Base-by-base conservation (phyloP, 2,888 invertebrate genomes). In the Netelia melanura region DNA sequence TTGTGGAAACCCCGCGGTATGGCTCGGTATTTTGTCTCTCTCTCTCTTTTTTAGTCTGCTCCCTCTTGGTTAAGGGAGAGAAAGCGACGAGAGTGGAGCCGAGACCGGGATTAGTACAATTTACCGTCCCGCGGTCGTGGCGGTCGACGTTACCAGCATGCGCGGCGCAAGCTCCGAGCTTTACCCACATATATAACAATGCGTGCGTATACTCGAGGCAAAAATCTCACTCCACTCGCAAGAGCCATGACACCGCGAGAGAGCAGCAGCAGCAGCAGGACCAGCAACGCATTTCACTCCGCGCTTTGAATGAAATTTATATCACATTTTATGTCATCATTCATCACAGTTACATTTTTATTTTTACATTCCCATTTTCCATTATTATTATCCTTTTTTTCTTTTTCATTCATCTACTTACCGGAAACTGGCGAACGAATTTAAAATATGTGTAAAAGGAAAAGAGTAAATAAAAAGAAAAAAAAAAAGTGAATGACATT, bases 81-180 rank as follows among this genome's bases (percentile, higher is more conserved):
- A 38, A 17, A n/a, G 65, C 44, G 65, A 44, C 43, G 44, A 44
- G 67, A 56, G 52, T 72, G 58, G 67, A 44, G 56, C 71, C 64
- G 30, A 48, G 21, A 43, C 65, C 72, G 44, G 80, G 80, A 80
- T 80, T 80, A 80, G 80, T 65, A 65, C 65, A 72, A 80, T 80
- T 80, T 72, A 80, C 72, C 65, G 72, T 80, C 80, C 64, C 30
- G 80, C 14, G 72, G 72, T 65, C 80, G 38, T 67, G 74, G 74
- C 14, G 52, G 74, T 52, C 64, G 58, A 56, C 30, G 44, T 65
- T 62, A 58, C 71, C 65, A 30, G 25, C 25, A 14, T 44, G 9
- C 21, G 10, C 48, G 23, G 14, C 9, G 48, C 43, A 11, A 3
- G 17, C 6, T 2, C 6, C 23, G 11, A 2, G 54, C 48, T 3